These are phyloP conservation scores for Microcebus lehilahytsara DNA, from an alignment of 2,113 vertebrate genomes.

Conservation along the genomic window DNA sequence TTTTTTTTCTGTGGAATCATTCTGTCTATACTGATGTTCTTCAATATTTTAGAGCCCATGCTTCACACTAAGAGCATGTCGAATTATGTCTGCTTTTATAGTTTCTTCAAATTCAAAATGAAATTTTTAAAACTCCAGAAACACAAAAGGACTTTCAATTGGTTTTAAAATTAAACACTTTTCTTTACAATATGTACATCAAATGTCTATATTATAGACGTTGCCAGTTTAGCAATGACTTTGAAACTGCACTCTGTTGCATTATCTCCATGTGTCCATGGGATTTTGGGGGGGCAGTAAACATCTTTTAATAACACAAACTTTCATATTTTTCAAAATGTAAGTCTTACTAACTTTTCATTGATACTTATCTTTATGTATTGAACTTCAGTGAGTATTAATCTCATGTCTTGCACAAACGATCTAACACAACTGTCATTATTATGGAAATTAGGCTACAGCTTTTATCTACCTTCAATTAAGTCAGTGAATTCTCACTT, in stretches of 20 bases:
- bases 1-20: not conserved
- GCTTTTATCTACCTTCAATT: not conserved
- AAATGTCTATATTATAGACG: not conserved
- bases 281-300: not conserved
- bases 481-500: not conserved
- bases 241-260: not conserved
- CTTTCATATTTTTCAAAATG: not conserved
- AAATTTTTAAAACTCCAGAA: not conserved
- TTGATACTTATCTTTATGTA: not conserved
- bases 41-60: not conserved
- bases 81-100: not conserved
- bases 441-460: not conserved
- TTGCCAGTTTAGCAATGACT: not conserved
- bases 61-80: not conserved
- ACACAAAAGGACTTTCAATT: not conserved
- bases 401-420: not conserved
- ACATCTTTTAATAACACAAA: not conserved
- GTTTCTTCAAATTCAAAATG: not conserved
- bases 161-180: not conserved
- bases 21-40: not conserved
- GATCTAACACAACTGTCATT: not conserved
- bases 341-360: not conserved
- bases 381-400: not conserved
- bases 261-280: not conserved
- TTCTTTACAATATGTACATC: not conserved